These are phyloP conservation scores for Mastigias papua DNA, from an alignment of 30 jellyfish, hydroid and myxozoan species.

Conservation along the genomic window DNA sequence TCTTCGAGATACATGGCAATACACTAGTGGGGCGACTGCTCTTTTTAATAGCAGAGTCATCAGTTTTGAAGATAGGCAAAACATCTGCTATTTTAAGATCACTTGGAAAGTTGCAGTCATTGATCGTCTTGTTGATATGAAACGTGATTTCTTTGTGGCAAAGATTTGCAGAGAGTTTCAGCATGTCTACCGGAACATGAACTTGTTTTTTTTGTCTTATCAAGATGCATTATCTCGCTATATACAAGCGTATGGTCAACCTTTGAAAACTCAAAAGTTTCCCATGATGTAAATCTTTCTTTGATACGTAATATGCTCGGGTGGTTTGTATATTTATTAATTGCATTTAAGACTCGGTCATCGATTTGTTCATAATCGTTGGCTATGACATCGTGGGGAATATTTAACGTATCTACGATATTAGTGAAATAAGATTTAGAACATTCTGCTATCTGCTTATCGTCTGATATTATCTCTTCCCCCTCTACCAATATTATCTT, in stretches of 20 bases:
- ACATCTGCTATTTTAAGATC: not conserved
- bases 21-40: not conserved
- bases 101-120: not conserved
- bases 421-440: not conserved
- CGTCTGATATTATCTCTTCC: not conserved
- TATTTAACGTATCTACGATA: not conserved
- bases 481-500: not conserved
- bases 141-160: not conserved
- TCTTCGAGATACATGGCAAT: not conserved
- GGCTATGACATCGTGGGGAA: not conserved
- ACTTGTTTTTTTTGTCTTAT: not conserved
- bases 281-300: not conserved
- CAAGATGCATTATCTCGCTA: not conserved
- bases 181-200: not conserved
- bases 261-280: not conserved
- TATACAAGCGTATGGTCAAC: not conserved
- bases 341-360: not conserved
- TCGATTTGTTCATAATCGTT: not conserved
- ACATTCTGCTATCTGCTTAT: not conserved
- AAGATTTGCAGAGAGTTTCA: not conserved
- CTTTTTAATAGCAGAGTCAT: not conserved
- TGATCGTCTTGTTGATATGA: not conserved
- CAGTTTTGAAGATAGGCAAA: not conserved
- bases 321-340: not conserved
- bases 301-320: not conserved